Percentiles rank a stretch among this genome's conserved stretches.
Evolutionary conservation across 2,113 vertebrate genomes (phyloP).

Genomic region (Brachyistius frenatus): DNA sequence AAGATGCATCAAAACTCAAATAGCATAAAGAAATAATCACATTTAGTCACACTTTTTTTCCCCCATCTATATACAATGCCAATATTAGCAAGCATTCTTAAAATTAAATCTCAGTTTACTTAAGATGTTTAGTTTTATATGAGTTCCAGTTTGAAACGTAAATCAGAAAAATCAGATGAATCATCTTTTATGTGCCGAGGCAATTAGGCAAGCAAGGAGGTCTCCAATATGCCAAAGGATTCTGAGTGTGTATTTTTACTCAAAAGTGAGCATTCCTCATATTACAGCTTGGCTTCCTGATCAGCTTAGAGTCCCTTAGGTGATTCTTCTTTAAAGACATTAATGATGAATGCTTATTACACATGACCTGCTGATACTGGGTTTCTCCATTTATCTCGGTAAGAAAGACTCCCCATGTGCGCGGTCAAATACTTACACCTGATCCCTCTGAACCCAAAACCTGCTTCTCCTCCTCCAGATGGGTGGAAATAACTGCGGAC

Average conservation of each 20-base stretch:
- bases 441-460: constrained; percentile 43
- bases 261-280: constrained; percentile 68
- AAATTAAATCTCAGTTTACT: too few species aligned
- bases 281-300: constrained; percentile 69
- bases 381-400: constrained; percentile 62
- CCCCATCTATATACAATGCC: too few species aligned
- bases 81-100: too few species aligned
- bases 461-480: background rate
- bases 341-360: constrained; percentile 74
- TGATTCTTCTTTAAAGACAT: constrained; percentile 74
- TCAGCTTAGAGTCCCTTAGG: constrained; percentile 69
- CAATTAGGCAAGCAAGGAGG: constrained; percentile 54
- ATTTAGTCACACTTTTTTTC: too few species aligned
- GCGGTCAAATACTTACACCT: constrained; percentile 68
- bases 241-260: constrained; percentile 67
- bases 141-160: constrained; percentile 39
- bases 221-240: constrained; percentile 56
- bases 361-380: constrained; percentile 68
- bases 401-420: constrained; percentile 49
- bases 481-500: background rate
- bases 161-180: constrained; percentile 59
- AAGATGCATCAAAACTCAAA: constrained; percentile 8
- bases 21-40: background rate
- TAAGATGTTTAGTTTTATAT: constrained; percentile 19
- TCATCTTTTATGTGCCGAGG: constrained; percentile 48